Evolutionary conservation across 1,140 invertebrate species (phyloP).

Genomic region (Leucophenga varia): DNA sequence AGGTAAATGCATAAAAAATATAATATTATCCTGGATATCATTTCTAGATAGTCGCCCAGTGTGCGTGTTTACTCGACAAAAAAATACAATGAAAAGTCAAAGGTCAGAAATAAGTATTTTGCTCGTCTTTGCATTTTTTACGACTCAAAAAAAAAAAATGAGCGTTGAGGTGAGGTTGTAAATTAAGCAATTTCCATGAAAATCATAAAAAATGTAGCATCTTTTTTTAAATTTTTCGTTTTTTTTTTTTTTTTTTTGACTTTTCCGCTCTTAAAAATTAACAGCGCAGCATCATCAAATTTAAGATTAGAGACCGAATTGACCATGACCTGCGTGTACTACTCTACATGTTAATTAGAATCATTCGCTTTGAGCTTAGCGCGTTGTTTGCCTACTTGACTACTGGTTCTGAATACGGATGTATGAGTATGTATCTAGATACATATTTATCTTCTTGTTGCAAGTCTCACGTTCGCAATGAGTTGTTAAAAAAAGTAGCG

Average conservation of each 20-base stretch:
- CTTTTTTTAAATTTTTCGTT: slow-evolving; percentile 32
- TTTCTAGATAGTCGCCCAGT: no score
- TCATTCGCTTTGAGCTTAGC: slow-evolving; percentile 9
- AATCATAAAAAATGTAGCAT: slow-evolving; percentile 48
- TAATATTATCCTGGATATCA: no score
- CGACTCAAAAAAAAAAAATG: slow-evolving; percentile 21
- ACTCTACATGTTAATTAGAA: slow-evolving; percentile 50
- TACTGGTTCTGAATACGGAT: slow-evolving; percentile 40
- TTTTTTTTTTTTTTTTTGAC: slow-evolving; percentile 23
- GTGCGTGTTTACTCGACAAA: no score
- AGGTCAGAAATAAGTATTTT: no score
- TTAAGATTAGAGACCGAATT: no score
- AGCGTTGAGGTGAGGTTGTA: slow-evolving; percentile 17
- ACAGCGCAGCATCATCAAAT: no score
- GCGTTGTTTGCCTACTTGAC: slow-evolving; percentile 14
- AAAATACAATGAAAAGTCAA: no score
- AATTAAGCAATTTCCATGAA: slow-evolving; percentile 43
- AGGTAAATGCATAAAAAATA: no score
- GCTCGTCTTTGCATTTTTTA: slow-evolving; percentile 40
- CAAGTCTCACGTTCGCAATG: slow-evolving; percentile 44
- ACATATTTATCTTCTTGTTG: background rate
- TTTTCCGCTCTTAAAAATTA: slow-evolving; percentile 26
- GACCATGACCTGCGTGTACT: no score
- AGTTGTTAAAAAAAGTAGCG: slow-evolving; percentile 29
- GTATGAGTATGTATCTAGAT: no score